phyloP scores from a whole-genome alignment of 2,888 invertebrate species.

The Chymomyza procnemis region DNA sequence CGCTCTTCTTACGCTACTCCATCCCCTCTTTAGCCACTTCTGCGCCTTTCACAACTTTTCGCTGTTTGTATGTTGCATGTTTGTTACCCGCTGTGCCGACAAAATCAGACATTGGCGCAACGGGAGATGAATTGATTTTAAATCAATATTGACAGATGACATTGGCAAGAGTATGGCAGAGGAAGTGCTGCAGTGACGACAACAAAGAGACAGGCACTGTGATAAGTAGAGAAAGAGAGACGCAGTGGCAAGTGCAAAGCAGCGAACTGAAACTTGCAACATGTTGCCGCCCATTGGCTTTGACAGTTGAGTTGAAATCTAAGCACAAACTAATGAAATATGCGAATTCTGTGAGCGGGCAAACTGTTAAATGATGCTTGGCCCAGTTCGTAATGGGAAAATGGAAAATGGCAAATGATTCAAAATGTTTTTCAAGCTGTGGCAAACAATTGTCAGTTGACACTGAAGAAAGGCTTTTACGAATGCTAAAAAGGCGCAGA shows the following conservation, averaged over 20 bases:
- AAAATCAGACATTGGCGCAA: conserved; percentile 52
- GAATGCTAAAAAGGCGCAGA: conserved; percentile 3
- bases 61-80: not conserved
- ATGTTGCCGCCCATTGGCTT: not conserved
- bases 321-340: conserved; percentile 46
- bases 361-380: not conserved
- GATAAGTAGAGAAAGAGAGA: not conserved
- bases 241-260: not conserved
- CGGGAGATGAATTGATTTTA: conserved; percentile 69
- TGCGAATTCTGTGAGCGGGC: conserved; percentile 11
- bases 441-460: not conserved
- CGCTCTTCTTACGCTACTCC: not conserved
- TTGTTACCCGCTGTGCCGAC: conserved; percentile 10
- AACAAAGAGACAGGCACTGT: conserved; percentile 8
- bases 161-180: conserved; percentile 36
- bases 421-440: not conserved
- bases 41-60: too few species aligned
- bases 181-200: conserved; percentile 4
- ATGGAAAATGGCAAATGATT: not conserved
- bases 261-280: not conserved
- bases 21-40: not conserved
- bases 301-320: conserved; percentile 20
- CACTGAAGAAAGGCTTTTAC: not conserved
- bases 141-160: conserved; percentile 72
- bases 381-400: not conserved